Conservation (phyloP, 2,888 invertebrate genomes). For the Cataglyphis altisquamis region DNA sequence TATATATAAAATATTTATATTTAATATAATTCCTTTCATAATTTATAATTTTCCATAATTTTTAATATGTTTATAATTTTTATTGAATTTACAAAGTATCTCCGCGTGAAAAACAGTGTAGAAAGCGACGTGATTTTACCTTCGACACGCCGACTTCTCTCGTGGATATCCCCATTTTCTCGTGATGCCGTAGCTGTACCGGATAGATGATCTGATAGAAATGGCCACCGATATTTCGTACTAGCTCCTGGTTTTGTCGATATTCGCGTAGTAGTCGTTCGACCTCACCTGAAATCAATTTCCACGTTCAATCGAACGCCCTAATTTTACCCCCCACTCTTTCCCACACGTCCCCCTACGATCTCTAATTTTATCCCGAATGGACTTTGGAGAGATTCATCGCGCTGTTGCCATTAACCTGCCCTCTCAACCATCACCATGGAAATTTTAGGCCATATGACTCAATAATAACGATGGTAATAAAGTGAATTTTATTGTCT, state of each 20-base stretch:
- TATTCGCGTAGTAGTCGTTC: constrained; percentile 96
- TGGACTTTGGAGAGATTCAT: constrained; percentile 52
- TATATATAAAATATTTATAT: not conserved
- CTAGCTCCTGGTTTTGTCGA: constrained; percentile 96
- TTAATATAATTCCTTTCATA: not conserved
- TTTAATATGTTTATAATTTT: not conserved
- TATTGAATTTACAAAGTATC: not conserved
- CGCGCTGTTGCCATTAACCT: constrained; percentile 45
- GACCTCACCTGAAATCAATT: constrained; percentile 92
- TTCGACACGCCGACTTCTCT: constrained; percentile 95
- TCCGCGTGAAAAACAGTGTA: not conserved
- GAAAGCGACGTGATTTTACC: constrained; percentile 87
- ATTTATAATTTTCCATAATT: not conserved
- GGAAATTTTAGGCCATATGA: constrained; percentile 37
- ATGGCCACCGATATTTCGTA: constrained; percentile 95
- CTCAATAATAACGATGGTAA: constrained; percentile 34
- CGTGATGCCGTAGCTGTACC: constrained; percentile 97
- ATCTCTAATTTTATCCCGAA: constrained; percentile 61
- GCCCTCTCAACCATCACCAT: not conserved
- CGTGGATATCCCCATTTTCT: constrained; percentile 98
- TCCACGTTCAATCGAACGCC: constrained; percentile 66
- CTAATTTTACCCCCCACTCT: constrained; percentile 61
- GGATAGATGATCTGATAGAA: constrained; percentile 98
- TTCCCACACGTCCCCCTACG: constrained; percentile 8
- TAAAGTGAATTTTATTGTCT: constrained; percentile 37